Base-by-base conservation (phyloP, 37 sponge, comb jelly and placozoan species). In the Cladorhizidae sp. region DNA sequence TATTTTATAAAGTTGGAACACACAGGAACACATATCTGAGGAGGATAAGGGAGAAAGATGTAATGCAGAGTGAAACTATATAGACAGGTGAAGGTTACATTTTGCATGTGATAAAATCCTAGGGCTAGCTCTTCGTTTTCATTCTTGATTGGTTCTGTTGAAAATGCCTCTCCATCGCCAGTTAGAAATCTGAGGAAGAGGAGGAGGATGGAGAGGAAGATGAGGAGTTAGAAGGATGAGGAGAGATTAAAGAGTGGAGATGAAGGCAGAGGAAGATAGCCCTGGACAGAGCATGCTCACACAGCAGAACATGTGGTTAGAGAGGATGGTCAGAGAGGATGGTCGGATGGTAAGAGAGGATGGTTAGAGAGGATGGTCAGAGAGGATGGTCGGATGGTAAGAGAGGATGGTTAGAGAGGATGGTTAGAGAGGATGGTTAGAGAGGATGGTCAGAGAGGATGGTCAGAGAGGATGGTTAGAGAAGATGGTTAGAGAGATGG, bases 81-180 rank as follows among this genome's bases (percentile, higher is more conserved):
- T 6, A 26, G 61, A 6, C 5, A 15, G 7, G 69, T 21, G 17
- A 37, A 37, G 54, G 67, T 73, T 39, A 91, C 91, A 78, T 91
- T 91, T 42, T 91, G 73, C 91, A 91, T 91, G 79, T 91, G 87
- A 43, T 91, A 91, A 67, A 85, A 91, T 25, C 91, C 91, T 9
- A 91, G 75, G 0, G 83, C 87, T 17, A 91, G 79, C 59, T 91
- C 91, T 56, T 80, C 64, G 32, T 86, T 75, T 14, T 86, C 87
- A 82, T 91, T 91, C 58, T 85, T 85, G 18, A 91, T 69, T 38
- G 91, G 91, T 31, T 85, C 82, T 25, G 91, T 91, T 8, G 91
- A 86, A 45, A 91, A 85, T 0, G 86, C 76, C n/a, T 59, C 71
- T 5, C 82, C 87, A 74, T 59, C 67, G 6, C 82, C 77, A 39